Conservation (phyloP, 2,113 vertebrate genomes). For the Morone saxatilis region DNA sequence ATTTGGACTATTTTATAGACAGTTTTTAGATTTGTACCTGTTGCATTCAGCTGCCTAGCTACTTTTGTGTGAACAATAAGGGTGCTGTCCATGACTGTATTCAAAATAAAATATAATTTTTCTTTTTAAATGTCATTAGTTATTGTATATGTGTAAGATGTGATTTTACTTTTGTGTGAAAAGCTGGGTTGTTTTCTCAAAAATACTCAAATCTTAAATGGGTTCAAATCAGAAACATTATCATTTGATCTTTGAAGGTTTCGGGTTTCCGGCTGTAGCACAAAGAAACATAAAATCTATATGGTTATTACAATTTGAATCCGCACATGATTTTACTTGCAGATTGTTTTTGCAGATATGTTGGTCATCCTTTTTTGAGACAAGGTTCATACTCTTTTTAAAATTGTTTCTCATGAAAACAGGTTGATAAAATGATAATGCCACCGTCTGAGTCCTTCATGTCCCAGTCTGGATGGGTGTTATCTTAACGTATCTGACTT, state of each 20-base stretch:
- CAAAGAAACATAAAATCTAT: background rate
- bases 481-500: background rate
- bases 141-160: background rate
- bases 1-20: background rate
- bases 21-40: background rate
- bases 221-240: background rate
- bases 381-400: background rate
- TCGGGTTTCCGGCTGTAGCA: slow-evolving; percentile 20
- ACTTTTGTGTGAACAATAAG: background rate
- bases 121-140: background rate
- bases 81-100: background rate
- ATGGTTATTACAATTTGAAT: background rate
- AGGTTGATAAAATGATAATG: background rate
- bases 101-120: background rate
- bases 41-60: slow-evolving; percentile 1
- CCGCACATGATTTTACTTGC: background rate
- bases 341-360: no score
- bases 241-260: slow-evolving; percentile 15
- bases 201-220: background rate
- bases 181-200: background rate
- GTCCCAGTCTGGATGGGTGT: background rate
- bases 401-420: background rate
- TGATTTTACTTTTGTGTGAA: background rate
- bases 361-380: background rate
- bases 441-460: slow-evolving; percentile 31